These are phyloP conservation scores for Gadus chalcogrammus DNA, from an alignment of 2,113 vertebrate genomes.

Conservation along the genomic window DNA sequence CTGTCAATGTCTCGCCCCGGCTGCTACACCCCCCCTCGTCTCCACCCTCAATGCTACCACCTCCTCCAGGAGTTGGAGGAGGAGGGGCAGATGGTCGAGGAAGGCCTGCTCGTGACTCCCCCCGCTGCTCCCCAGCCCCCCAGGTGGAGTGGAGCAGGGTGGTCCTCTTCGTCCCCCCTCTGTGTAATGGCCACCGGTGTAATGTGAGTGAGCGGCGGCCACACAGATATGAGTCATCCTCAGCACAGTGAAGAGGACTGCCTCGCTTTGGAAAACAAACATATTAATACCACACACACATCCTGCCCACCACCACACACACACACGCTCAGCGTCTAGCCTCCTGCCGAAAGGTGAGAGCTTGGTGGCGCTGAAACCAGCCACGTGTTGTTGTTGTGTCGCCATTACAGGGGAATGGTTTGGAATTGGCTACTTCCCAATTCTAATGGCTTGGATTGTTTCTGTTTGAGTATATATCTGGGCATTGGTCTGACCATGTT, in stretches of 20 bases:
- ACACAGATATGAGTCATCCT: constrained; percentile 71
- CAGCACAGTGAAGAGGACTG: constrained; percentile 45
- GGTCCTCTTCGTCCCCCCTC: constrained; percentile 30
- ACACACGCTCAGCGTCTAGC: not conserved
- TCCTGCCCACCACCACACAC: too few species aligned
- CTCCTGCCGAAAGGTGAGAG: constrained; percentile 2
- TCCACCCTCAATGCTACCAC: too few species aligned
- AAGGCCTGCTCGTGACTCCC: too few species aligned
- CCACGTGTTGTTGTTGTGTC: too few species aligned
- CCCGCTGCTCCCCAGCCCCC: not conserved
- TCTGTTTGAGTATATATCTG: too few species aligned
- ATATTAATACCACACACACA: constrained; percentile 46
- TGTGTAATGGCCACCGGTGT: constrained; percentile 46
- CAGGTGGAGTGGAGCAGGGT: not conserved
- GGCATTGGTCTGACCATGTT: too few species aligned
- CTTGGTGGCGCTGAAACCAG: constrained; percentile 22
- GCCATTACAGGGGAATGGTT: too few species aligned
- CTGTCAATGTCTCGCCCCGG: too few species aligned
- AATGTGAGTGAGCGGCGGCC: constrained; percentile 41
- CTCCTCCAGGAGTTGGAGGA: too few species aligned
- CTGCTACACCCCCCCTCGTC: not conserved
- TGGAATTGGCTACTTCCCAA: too few species aligned
- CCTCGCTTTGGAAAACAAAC: constrained; percentile 64
- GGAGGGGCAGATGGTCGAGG: too few species aligned
- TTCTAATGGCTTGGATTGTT: too few species aligned